Base-by-base conservation (phyloP, 2,888 invertebrate species). In the Trachelus iudaicus region DNA sequence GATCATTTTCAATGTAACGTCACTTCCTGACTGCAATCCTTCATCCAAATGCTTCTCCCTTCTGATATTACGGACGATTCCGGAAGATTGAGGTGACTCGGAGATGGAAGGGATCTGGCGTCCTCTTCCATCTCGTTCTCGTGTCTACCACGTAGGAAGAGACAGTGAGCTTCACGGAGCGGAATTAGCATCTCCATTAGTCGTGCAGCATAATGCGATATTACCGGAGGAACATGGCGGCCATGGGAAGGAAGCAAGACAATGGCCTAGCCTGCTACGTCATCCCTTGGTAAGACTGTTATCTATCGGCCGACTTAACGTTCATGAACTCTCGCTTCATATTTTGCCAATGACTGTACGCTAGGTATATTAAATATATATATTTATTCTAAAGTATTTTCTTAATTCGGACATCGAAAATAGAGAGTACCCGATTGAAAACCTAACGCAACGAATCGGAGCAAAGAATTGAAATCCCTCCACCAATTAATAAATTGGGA, bases 161-260 rank as follows among this genome's bases (percentile, higher is more conserved):
- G 23, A 56, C 23, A 56, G 9, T 9, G 23, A 23, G 23, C 9
- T 23, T 56, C 81, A 80, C 80, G 85, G 85, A 84, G 86, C 83
- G 85, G 87, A 89, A 89, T 89, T 89, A 89, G 88, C 89, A 87
- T 89, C 89, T 89, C 89, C 89, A 89, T 90, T 89, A 89, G 89
- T 86, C 85, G 86, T 80, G 83, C 82, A 85, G 86, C 87, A 89
- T 89, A 87, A 89, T 87, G 86, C 85, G 87, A 89, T 89, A 89
- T 88, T 88, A 86, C 85, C 83, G 82, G 82, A 79, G 85, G 85
- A 85, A 82, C 84, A 81, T 40, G 69, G 76, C 73, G 79, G 34
- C 77, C 79, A 75, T 75, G 80, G 74, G 79, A 81, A 83, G 83
- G 83, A 85, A 83, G 83, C 77, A 84, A 87, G 86, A 87, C 88